Conservation (phyloP, 2,113 vertebrate genomes). For the Spea multiplicata region DNA sequence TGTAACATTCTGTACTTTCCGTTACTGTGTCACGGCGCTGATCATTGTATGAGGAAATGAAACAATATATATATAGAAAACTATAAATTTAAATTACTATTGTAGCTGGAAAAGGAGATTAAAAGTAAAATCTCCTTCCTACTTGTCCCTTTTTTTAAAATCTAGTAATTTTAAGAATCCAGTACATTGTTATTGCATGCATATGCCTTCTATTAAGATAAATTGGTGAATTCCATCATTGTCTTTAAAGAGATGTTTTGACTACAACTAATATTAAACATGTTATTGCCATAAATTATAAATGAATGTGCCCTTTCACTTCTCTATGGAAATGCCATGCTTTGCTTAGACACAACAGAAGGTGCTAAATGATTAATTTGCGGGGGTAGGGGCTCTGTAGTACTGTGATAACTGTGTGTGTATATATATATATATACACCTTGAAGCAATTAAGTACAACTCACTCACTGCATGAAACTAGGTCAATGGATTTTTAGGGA, state of each 20-base stretch:
- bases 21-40: no score
- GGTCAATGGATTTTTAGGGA: conserved; percentile 15
- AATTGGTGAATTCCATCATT: not conserved
- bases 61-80: no score
- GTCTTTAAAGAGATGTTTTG: not conserved
- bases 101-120: no score
- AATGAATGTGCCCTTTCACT: not conserved
- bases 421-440: not conserved
- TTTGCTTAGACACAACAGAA: conserved; percentile 1
- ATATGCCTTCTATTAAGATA: not conserved
- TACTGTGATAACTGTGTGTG: not conserved
- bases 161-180: no score
- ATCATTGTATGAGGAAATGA: no score
- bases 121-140: no score
- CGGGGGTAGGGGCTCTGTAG: not conserved
- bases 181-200: no score
- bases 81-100: no score
- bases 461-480: conserved; percentile 3
- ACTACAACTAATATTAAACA: not conserved
- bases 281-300: conserved; percentile 16
- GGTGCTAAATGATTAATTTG: conserved; percentile 21
- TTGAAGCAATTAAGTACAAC: not conserved
- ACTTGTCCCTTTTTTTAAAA: no score
- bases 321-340: not conserved
- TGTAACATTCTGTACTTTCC: no score